Percentiles rank a stretch among this genome's conserved stretches.
Conservation (phyloP, 2,113 vertebrate genomes). For the Actenoides hombroni region DNA sequence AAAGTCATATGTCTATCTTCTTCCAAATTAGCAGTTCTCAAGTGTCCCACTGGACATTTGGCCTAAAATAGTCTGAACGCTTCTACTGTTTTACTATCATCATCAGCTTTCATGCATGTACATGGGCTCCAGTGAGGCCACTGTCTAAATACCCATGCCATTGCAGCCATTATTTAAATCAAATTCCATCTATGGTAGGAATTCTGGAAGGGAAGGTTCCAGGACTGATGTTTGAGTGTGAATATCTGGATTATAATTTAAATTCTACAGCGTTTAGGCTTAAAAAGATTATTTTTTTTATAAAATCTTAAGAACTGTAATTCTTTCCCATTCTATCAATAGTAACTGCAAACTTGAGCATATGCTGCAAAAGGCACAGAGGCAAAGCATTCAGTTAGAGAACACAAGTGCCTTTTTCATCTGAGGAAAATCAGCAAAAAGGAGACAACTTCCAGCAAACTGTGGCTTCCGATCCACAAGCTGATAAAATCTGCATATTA, state of each 20-base stretch:
- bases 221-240: background rate
- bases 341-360: slow-evolving; percentile 54
- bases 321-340: slow-evolving; percentile 49
- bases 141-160: background rate
- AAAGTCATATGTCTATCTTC: background rate
- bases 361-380: slow-evolving; percentile 25
- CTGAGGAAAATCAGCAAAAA: slow-evolving; percentile 54
- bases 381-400: slow-evolving; percentile 12
- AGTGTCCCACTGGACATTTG: background rate
- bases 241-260: background rate
- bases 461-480: slow-evolving; percentile 44
- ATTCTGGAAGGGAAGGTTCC: background rate
- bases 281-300: background rate
- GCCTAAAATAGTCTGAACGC: background rate
- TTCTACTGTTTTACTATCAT: background rate
- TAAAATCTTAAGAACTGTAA: background rate
- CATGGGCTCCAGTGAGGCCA: background rate
- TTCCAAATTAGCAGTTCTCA: background rate
- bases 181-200: background rate
- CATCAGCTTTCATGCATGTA: background rate
- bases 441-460: slow-evolving; percentile 46
- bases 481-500: slow-evolving; percentile 66
- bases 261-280: background rate
- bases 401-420: slow-evolving; percentile 58
- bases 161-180: background rate